Evolutionary conservation across 2,888 invertebrate genomes (phyloP), one percentile per base, ranked within the genome.

Genomic region (Isoperla grammatica): DNA sequence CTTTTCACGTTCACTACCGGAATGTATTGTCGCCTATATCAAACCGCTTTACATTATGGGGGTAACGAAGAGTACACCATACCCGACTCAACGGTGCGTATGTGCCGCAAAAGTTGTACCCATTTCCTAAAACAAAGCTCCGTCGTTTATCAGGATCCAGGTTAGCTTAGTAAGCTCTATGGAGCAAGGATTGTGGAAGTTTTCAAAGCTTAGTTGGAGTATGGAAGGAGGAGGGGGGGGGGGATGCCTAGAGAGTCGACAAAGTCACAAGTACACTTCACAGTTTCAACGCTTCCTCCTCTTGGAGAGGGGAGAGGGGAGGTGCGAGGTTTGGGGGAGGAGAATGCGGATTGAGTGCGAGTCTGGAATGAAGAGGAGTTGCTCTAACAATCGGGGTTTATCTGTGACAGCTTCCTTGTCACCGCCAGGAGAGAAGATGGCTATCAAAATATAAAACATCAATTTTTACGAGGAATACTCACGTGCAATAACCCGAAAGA

Each of bases 181-280:
- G 20, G 19, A 29, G 49, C 49, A 37, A 11, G 53, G 53, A 17
- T 53, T 53, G 53, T 17, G 39, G 37, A 53, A 53, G 53, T 53
- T 53, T 39, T 53, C 53, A 37, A 12, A 37, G 53, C 53, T 53
- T 53, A 53, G 53, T 39, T 15, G 19, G 39, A 53, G 35, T 50
- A 50, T 15, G n/a, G 39, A 37, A 53, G 53, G 39, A 37, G 22
- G 5, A 5, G 20, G 22, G 37, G 23, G 46, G 22, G 19, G 23
- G 49, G 49, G 8, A 29, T 29, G 29, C 29, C 29, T 29, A 29
- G 29, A 29, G 29, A 29, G 29, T 29, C 42, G 58, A 58, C 58
- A 58, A 53, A 58, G 58, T 58, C 53, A 58, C 17, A 43, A 58
- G 58, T 58, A 49, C 53, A 15, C 58, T 58, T 58, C 50, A 58